Evolutionary conservation across 2,113 vertebrate species (phyloP).

Genomic region (Sturnus vulgaris): DNA sequence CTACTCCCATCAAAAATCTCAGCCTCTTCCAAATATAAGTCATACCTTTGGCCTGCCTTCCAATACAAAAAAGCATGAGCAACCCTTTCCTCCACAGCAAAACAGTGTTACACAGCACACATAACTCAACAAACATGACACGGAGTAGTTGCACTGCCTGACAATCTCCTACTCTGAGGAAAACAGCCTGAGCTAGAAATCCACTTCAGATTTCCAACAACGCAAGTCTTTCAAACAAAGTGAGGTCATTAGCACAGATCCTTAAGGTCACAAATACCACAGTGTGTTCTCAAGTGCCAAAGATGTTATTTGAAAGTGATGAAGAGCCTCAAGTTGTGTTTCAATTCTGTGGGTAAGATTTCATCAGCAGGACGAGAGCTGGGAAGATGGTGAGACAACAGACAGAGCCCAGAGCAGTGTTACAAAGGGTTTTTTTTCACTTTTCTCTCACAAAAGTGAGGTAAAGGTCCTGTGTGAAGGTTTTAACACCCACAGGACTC

Average conservation of each 20-base stretch:
- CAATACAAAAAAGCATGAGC: background rate
- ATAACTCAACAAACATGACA: background rate
- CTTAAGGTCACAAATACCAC: background rate
- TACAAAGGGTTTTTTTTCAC: fast-evolving
- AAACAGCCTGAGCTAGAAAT: background rate
- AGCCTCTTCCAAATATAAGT: conserved; percentile 32
- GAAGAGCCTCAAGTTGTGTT: background rate
- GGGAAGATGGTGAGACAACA: background rate
- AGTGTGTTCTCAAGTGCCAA: background rate
- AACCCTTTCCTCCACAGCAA: background rate
- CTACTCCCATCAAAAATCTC: background rate
- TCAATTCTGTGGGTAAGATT: background rate
- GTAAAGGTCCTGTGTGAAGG: background rate
- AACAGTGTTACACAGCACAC: background rate
- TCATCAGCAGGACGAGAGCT: background rate
- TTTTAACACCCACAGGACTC: background rate
- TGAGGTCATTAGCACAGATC: background rate
- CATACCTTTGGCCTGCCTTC: conserved; percentile 32
- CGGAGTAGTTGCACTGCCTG: background rate
- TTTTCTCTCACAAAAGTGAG: background rate
- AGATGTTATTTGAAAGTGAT: background rate
- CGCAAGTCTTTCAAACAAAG: background rate
- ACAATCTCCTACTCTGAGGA: background rate
- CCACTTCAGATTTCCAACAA: background rate
- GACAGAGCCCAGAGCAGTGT: background rate